Conservation (phyloP, 2,797 vertebrate species). For the Australoheros facetus region DNA sequence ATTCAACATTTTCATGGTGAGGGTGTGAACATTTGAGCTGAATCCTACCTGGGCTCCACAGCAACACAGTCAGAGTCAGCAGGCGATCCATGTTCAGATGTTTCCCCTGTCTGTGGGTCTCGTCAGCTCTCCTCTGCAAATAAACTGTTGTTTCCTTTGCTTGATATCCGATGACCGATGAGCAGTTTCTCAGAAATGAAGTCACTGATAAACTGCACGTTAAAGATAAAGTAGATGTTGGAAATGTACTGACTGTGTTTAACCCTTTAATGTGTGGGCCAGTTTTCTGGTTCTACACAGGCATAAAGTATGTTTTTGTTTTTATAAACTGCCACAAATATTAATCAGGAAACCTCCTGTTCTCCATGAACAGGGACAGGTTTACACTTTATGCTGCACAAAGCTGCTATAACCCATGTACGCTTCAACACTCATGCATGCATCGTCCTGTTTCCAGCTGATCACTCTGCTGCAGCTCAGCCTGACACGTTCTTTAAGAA, state of each 20-base stretch:
- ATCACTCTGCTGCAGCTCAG: too few relatives aligned
- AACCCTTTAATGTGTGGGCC: background rate
- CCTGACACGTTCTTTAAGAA: background rate
- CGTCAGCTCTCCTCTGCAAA: too few relatives aligned
- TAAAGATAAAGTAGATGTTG: background rate
- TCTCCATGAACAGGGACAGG: too few relatives aligned
- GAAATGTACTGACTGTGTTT: background rate
- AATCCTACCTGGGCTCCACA: conserved; percentile 10
- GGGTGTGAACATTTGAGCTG: background rate
- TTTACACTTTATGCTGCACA: too few relatives aligned
- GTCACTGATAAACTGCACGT: too few relatives aligned
- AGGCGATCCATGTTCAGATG: conserved; percentile 8
- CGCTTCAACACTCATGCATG: too few relatives aligned
- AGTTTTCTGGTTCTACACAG: background rate
- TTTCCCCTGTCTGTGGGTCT: background rate
- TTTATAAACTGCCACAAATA: too few relatives aligned
- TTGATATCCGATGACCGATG: background rate
- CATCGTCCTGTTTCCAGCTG: background rate
- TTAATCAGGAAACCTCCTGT: too few relatives aligned
- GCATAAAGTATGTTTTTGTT: too few relatives aligned
- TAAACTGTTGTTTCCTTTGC: background rate
- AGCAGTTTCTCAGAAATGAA: too few relatives aligned
- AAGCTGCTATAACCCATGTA: too few relatives aligned
- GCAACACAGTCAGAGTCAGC: background rate
- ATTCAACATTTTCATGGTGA: too few relatives aligned